Evolutionary conservation across 2,888 invertebrate species (phyloP).

Genomic region (Drosophila robusta): DNA sequence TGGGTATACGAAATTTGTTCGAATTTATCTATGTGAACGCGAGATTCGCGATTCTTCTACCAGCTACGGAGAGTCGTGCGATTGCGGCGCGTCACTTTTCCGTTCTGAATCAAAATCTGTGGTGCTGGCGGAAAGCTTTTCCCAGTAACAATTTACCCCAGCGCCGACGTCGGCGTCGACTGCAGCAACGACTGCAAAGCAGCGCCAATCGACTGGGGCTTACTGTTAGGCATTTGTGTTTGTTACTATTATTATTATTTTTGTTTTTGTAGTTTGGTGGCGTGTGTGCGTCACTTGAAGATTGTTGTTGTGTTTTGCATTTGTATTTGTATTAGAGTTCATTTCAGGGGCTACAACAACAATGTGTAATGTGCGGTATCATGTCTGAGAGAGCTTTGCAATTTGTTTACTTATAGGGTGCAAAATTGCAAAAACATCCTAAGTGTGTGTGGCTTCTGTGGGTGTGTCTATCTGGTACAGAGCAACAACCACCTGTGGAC

Average conservation of each 20-base stretch:
- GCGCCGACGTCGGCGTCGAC: conserved; percentile 20
- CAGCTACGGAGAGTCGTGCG: conserved; percentile 51
- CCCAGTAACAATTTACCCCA: conserved; percentile 53
- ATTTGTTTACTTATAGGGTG: conserved; percentile 35
- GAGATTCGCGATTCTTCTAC: conserved; percentile 41
- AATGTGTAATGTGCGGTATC: conserved; percentile 8
- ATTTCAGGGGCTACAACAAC: conserved; percentile 28
- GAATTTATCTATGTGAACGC: conserved; percentile 33
- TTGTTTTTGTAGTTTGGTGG: conserved; percentile 9
- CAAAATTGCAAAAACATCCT: conserved; percentile 26
- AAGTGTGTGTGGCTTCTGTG: not conserved
- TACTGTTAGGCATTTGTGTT: conserved; percentile 19
- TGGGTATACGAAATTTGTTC: conserved; percentile 22
- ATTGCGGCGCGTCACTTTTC: conserved; percentile 70
- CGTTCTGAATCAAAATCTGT: conserved; percentile 70
- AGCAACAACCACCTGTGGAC: conserved; percentile 52
- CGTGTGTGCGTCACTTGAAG: conserved; percentile 36
- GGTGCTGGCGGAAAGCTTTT: conserved; percentile 70
- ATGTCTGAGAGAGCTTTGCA: conserved; percentile 21
- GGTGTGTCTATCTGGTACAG: not conserved
- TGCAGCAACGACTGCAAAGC: conserved; percentile 5
- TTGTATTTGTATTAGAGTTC: conserved; percentile 12
- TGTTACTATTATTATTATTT: conserved; percentile 12
- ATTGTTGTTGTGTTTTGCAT: conserved; percentile 11
- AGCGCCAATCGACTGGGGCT: conserved; percentile 18